Evolutionary conservation across 2,888 invertebrate genomes (phyloP), one percentile per base, ranked within the genome.

Genomic region (Drosophila siamana): DNA sequence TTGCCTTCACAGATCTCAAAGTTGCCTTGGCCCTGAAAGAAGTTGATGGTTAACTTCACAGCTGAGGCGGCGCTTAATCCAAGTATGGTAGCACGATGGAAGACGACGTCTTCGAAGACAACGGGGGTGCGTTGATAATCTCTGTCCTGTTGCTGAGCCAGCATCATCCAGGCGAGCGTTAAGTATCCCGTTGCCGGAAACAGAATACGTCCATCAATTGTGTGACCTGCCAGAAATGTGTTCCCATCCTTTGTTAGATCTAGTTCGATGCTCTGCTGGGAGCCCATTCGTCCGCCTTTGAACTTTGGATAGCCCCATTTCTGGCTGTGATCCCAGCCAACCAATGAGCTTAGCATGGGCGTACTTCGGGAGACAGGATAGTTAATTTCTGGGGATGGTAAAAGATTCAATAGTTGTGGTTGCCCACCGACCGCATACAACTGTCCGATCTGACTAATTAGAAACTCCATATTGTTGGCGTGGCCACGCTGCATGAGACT

Each of bases 181-280:
- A 98, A 93, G 89, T 98, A 98, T 9, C 98, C 98, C 30, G 99
- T 98, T 66, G 98, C 98, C 26, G 99, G 99, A 93, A 97, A 99
- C 7, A 99, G 93, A 55, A 98, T 94, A 89, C 98, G 94, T n/a
- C 98, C 99, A 93, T 99, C 98, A 88, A 99, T 98, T 46, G 95
- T 94, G 91, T 99, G 99, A 0, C 98, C 98, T 61, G 94, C 93
- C 69, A 98, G 92, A 92, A 95, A 97, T 50, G 94, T 93, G 90
- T 97, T 95, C 44, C 94, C 94, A 80, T 95, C 94, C 86, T 95
- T 96, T 59, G 95, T 93, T 33, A 97, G 92, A 92, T 97, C 96
- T 46, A 96, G 92, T 90, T 97, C 96, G 70, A 97, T 93, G 15
- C 96, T 93, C 78, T 95, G 94, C 93, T 97, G 97, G 13, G 96